Evolutionary conservation across 2,888 invertebrate genomes (phyloP), one percentile per base, ranked within the genome.

Genomic region (Byasa hedistus): DNA sequence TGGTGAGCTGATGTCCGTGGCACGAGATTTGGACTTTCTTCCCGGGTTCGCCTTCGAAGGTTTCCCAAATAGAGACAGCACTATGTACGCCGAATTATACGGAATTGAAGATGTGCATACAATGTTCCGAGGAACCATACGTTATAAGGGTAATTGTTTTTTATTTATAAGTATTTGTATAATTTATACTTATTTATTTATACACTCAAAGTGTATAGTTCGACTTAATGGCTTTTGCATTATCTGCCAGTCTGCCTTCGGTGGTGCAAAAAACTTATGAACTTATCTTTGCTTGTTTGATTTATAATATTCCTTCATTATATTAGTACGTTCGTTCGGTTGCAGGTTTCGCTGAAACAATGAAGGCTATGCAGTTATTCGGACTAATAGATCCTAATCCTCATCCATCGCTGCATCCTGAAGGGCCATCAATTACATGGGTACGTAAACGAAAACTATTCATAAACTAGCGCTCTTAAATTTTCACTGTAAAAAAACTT

Each of bases 11-110:
- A 95, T 99, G 95, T 95, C 97, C 0, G 93, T 95, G 10, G 94
- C 96, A 0, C 94, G 95, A 57, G 93, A 94, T 0, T 91, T 99
- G 63, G 95, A 97, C 81, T 99, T 99, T 86, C 91, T 99, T 64
- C 99, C 99, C 0, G 99, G 99, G 0, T 98, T 99, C 80, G 96
- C 98, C 19, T 92, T 99, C 64, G 99, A 99, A 91, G 99, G 99
- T 0, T 99, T 97, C 80, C 98, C 99, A 0, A 99, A 99, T 89
- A 93, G 99, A 68, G 99, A 99, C 84, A 99, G 99, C 65, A 96
- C 97, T 0, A 93, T 95, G 52, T 99, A 99, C 81, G 94, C 95
- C 0, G 93, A 96, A 59, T 92, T 97, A 0, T 99, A 99, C 82
- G 97, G 97, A 3, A 95, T 99, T 68, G 93, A 94, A 48, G 96